A percentile compares a stretch with the other conserved stretches of the same genome.
These are phyloP conservation scores for Pediacus dermestoides DNA, from an alignment of 2,888 invertebrate genomes.

Conservation along the genomic window DNA sequence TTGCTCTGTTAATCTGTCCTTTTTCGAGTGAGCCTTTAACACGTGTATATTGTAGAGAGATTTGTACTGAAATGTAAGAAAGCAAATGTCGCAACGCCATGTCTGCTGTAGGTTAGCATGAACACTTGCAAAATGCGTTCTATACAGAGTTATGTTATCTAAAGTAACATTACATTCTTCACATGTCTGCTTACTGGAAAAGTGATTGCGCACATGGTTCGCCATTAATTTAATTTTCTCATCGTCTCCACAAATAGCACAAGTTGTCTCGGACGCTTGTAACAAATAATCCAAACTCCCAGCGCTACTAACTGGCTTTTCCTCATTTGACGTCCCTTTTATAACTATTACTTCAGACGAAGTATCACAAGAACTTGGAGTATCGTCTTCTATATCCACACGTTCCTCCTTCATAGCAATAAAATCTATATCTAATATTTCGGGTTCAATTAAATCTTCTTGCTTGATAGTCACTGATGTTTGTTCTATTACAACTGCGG, in stretches of 20 bases:
- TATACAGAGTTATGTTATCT: slow-evolving; percentile 17
- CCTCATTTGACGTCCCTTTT: too few species aligned
- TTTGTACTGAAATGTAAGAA: slow-evolving; percentile 25
- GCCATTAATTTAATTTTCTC: slow-evolving; percentile 24
- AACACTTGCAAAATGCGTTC: slow-evolving; percentile 13
- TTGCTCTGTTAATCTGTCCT: neutral
- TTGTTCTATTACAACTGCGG: neutral
- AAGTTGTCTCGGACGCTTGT: slow-evolving; percentile 11
- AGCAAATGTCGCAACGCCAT: slow-evolving; percentile 27
- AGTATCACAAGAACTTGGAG: too few species aligned
- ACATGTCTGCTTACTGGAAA: slow-evolving; percentile 17
- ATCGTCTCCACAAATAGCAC: slow-evolving; percentile 29
- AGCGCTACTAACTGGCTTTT: neutral
- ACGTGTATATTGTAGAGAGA: slow-evolving; percentile 30
- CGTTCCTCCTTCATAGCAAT: too few species aligned
- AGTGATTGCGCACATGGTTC: slow-evolving; percentile 28
- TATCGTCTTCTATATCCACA: too few species aligned
- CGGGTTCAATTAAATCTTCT: neutral
- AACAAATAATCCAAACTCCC: slow-evolving; percentile 1
- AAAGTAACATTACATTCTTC: slow-evolving; percentile 14
- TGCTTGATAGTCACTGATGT: neutral
- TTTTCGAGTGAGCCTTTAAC: slow-evolving; percentile 20
- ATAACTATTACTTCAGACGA: too few species aligned
- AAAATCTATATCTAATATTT: slow-evolving; percentile 1
- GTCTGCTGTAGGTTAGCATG: slow-evolving; percentile 16